A percentile compares a stretch with the other conserved stretches of the same genome.
Evolutionary conservation across 1,140 invertebrate genomes (phyloP).

Genomic region (Dendrolimus kikuchii): DNA sequence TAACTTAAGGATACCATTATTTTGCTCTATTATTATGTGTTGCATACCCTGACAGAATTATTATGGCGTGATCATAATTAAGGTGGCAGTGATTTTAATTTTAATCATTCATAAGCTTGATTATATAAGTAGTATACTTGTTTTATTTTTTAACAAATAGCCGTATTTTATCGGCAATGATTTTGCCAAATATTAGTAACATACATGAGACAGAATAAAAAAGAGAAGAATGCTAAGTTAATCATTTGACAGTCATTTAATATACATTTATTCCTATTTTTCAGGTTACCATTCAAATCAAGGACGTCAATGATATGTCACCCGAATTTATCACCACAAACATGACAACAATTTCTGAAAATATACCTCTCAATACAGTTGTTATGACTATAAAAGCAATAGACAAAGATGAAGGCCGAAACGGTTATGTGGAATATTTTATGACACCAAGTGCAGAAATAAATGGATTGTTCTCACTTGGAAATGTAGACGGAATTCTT

Average conservation of each 20-base stretch:
- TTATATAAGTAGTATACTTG: too few species aligned
- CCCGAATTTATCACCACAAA: conserved; percentile 91
- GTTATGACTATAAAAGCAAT: conserved; percentile 92
- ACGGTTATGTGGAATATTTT: conserved; percentile 93
- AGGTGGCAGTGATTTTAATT: too few species aligned
- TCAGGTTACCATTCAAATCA: conserved; percentile 88
- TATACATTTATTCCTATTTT: conserved; percentile 25
- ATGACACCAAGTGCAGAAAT: conserved; percentile 74
- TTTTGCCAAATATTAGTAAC: too few species aligned
- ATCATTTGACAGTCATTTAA: conserved; percentile 3
- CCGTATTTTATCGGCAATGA: too few species aligned
- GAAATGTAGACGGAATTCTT: conserved; percentile 89
- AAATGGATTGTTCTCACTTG: conserved; percentile 84
- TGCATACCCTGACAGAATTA: too few species aligned
- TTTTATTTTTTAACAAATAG: too few species aligned
- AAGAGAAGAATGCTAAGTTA: too few species aligned
- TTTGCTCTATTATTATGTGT: too few species aligned
- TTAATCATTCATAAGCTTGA: too few species aligned
- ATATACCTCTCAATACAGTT: conserved; percentile 90
- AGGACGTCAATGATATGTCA: conserved; percentile 95
- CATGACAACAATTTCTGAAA: conserved; percentile 86
- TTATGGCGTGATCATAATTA: too few species aligned
- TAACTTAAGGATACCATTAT: neutral
- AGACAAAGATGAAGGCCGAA: conserved; percentile 94
- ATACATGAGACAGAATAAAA: too few species aligned